Evolutionary conservation across 2,888 invertebrate genomes (phyloP), one percentile per base, ranked within the genome.

Genomic region (Pomacea canaliculata): DNA sequence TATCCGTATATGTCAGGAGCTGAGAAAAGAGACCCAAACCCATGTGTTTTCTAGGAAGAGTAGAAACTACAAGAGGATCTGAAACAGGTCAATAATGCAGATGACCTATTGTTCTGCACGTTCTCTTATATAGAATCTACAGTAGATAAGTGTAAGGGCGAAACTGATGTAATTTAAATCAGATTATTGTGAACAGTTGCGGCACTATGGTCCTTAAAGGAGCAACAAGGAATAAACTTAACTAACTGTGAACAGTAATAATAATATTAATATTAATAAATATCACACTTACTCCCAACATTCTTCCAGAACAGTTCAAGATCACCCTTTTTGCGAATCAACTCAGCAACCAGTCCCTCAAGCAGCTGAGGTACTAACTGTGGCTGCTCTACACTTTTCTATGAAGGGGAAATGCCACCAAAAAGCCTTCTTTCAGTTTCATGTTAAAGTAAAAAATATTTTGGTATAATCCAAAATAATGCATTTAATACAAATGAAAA

Each of bases 271-370:
- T 7, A 5, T n/a, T 27, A 18, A 63, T 16, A 63, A 63, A 12
- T 63, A 23, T 27, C 63, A 62, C 9, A 68, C 68, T 74, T 49
- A 74, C 74, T 74, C 68, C 74, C 74, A 60, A 74, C 69, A 46
- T 74, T 69, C 60, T 48, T 63, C 74, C 74, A 74, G 69, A 74
- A 74, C 8, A 49, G 18, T 7, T 16, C 46, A 37, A 68, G 19
- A 1, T 62, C 74, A 4, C 67, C 68, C 8, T n/a, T 19, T 46
- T 69, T 74, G 23, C n/a, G 19, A 19, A 59, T 69, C 60, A 74
- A 27, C 51, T 74, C 69, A 23, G 16, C 56, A 19, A 59, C 60
- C 62, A 74, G 49, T 8, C 62, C 27, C 18, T 69, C 69, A 68
- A 74, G 68, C 62, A 74, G 27, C 3, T 46, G 46, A 3, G 49